Evolutionary conservation across 2,888 invertebrate genomes (phyloP).

Genomic region (Melitaea athalia): DNA sequence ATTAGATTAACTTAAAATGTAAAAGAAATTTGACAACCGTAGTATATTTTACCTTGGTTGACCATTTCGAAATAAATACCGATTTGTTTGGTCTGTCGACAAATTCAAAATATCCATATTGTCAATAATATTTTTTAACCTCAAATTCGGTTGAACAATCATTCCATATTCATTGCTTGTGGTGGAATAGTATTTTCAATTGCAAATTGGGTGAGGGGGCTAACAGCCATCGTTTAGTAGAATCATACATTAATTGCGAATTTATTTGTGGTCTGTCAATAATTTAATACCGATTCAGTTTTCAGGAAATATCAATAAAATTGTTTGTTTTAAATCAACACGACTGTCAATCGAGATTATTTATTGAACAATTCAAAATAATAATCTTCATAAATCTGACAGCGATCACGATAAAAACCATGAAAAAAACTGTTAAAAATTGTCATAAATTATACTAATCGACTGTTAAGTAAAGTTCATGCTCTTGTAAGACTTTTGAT

Average conservation of each 20-base stretch:
- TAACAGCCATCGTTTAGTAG: constrained; percentile 28
- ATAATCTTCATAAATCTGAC: neutral
- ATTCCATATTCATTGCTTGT: constrained; percentile 34
- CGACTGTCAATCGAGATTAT: neutral
- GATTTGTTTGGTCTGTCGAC: neutral
- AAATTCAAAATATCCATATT: constrained; percentile 4
- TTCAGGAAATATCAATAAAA: neutral
- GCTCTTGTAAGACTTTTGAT: too few relatives aligned
- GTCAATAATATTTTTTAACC: constrained; percentile 11
- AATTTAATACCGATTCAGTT: constrained; percentile 8
- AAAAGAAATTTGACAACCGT: too few relatives aligned
- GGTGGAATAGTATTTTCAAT: constrained; percentile 34
- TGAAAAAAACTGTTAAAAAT: too few relatives aligned
- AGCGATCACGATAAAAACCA: too few relatives aligned
- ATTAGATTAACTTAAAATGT: too few relatives aligned
- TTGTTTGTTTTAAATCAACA: neutral
- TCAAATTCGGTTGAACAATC: constrained; percentile 22
- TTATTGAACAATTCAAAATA: neutral
- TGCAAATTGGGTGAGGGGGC: constrained; percentile 24
- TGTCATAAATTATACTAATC: too few relatives aligned
- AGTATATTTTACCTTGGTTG: too few relatives aligned
- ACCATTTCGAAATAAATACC: neutral
- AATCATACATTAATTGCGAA: constrained; percentile 33
- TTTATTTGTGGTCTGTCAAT: constrained; percentile 13
- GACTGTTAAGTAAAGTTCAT: too few relatives aligned